Conservation (phyloP, 2,113 vertebrate species). For the Pithys albifrons region DNA sequence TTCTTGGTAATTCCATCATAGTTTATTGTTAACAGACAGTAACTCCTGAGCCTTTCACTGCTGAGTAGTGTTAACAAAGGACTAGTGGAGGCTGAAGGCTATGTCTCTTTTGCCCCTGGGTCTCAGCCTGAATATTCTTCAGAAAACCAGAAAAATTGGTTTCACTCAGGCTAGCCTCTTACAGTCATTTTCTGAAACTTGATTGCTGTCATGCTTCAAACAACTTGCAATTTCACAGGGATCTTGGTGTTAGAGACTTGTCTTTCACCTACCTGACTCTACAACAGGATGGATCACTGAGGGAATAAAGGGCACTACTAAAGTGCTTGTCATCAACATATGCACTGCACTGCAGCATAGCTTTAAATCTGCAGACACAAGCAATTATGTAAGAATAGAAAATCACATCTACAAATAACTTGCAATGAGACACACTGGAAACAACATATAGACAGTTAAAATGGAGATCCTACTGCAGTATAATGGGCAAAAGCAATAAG, state of each 20-base stretch:
- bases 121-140: neutral
- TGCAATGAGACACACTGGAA: neutral
- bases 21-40: neutral
- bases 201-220: neutral
- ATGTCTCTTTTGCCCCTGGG: neutral
- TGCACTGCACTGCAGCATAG: neutral
- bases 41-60: neutral
- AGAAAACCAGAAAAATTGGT: neutral
- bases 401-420: neutral
- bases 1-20: neutral
- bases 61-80: neutral
- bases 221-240: neutral
- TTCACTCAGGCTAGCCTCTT: neutral
- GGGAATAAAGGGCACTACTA: neutral
- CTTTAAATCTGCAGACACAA: neutral
- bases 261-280: neutral
- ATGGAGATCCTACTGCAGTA: neutral
- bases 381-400: neutral
- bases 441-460: neutral
- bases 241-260: neutral
- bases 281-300: neutral
- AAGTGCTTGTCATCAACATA: neutral
- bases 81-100: neutral
- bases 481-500: neutral
- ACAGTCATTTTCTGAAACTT: neutral